Evolutionary conservation across 2,797 vertebrate species (phyloP), one percentile per base, ranked within the genome.

Genomic region (Borostomias antarcticus): DNA sequence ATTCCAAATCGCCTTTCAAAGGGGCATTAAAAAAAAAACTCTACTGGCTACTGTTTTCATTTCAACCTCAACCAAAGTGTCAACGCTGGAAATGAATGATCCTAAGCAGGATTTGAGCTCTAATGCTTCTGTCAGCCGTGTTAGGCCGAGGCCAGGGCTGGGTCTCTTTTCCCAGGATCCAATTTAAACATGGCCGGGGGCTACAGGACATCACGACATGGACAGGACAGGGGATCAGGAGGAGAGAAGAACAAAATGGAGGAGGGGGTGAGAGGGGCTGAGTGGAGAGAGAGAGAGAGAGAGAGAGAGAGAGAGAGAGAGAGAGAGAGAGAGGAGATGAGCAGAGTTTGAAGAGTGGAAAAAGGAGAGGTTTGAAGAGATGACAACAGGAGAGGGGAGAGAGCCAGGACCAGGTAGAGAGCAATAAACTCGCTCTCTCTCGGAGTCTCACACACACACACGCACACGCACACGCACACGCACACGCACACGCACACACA

Each of bases 181-280:
- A 90, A 91, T 92, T 91, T 91, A 91, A 91, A 91, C 87, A 90
- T 84, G 89, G 84, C 90, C 88, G 84, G 56, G 10, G 85, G 90
- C 85, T 82, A 80, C 78, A 82, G 75, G 78, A 87, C 85, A 85
- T 89, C 85, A 86, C 89, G 85, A 87, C 89, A 89, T 89, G 87
- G 88, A 89, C 82, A 86, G 77, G 79, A 76, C 82, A 82, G 81
- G 83, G 79, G 77, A 72, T 81, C 86, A 87, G 86, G 76, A 86
- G 79, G 80, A 77, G 81, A 70, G 54, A 50, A 78, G 5, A 25
- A 47, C 26, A 23, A 25, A n/a, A 28, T 4, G 19, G 37, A 10
- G 45, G 25, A 29, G 1, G 19, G 3, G 29, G 4, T 3, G 1
- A 15, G 40, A 23, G 58, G 54, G 2, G 9, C 5, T 2, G 7